Base-by-base conservation (phyloP, 2,888 invertebrate genomes). In the Saturnia japonica region DNA sequence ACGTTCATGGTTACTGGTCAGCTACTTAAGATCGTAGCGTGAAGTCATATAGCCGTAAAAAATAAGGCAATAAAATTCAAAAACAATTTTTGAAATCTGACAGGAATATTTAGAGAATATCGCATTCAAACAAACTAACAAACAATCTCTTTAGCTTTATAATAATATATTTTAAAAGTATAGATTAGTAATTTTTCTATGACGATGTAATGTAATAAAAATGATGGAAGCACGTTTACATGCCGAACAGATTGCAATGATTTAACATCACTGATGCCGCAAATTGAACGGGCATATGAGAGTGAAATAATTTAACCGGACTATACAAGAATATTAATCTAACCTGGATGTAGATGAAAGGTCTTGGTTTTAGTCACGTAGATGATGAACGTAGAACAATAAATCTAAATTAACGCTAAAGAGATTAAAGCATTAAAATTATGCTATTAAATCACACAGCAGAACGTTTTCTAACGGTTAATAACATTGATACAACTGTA, bases 371-470 rank as follows among this genome's bases (percentile, higher is more conserved):
- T 12, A 60, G 12, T 14, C 57, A 60, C 28, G 19, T 14, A 28
- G 1, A 28, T 25, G 28, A 14, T 1, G 3, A 60, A 6, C 12
- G 12, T 28, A 28, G 57, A 28, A 60, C 25, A 14, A 60, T 28
- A 28, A 51, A 60, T 60, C 12, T 28, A 60, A 28, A 25, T 28
- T 3, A 60, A 25, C 57, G 25, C 57, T 28, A 60, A 28, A 28
- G 11, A 60, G 25, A 60, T 51, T 51, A 16, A 51, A 51, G 19
- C 19, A 51, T 51, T 60, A 25, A 60, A 60, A 60, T 14, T 28
- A 28, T 28, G 57, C 57, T 28, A 60, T 60, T 60, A 60, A 60
- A 60, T 60, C 57, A 28, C 16, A 60, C 57, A 60, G 57, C 28
- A 60, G 57, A 60, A 60, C 57, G 57, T 60, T 60, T 28, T 28